A percentile compares a stretch with the other conserved stretches of the same genome.
Conservation (phyloP, 1,140 invertebrate species). For the Micrasema longulum region DNA sequence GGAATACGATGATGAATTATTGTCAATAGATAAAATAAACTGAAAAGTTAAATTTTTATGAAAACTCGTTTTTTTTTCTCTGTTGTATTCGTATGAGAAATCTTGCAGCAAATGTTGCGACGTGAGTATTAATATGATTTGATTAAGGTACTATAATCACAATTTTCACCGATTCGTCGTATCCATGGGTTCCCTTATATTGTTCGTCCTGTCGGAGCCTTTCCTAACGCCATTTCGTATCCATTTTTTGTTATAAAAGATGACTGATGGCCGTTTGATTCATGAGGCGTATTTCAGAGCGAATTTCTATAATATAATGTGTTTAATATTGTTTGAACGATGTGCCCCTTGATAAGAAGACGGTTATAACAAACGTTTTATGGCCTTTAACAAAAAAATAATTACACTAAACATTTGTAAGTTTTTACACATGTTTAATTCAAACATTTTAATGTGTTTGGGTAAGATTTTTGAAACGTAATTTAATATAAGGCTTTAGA, state of each 20-base stretch:
- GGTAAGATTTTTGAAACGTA: too few species aligned
- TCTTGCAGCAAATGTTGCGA: too few species aligned
- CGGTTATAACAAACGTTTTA: slow-evolving; percentile 31
- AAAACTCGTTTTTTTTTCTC: too few species aligned
- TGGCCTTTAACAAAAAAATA: slow-evolving; percentile 13
- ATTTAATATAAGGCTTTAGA: too few species aligned
- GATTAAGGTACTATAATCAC: too few species aligned
- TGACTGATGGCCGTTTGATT: slow-evolving; percentile 54
- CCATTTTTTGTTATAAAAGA: slow-evolving; percentile 48
- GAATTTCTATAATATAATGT: slow-evolving; percentile 54
- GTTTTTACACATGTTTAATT: too few species aligned
- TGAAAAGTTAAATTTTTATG: too few species aligned
- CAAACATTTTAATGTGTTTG: too few species aligned
- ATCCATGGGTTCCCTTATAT: not conserved
- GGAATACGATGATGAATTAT: too few species aligned
- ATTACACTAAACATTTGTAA: not conserved
- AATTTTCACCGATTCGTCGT: not conserved
- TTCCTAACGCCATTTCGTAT: slow-evolving; percentile 20
- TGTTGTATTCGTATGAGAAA: too few species aligned
- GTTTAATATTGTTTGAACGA: slow-evolving; percentile 55
- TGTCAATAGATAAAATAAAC: too few species aligned
- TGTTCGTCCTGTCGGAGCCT: slow-evolving; percentile 16
- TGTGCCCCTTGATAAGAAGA: slow-evolving; percentile 49
- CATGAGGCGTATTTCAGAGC: slow-evolving; percentile 53
- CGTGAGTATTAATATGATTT: too few species aligned